A percentile compares a stretch with the other conserved stretches of the same genome.
phyloP scores from a whole-genome alignment of 2,113 vertebrate species.

The Gnathonemus echidnorhynchus region DNA sequence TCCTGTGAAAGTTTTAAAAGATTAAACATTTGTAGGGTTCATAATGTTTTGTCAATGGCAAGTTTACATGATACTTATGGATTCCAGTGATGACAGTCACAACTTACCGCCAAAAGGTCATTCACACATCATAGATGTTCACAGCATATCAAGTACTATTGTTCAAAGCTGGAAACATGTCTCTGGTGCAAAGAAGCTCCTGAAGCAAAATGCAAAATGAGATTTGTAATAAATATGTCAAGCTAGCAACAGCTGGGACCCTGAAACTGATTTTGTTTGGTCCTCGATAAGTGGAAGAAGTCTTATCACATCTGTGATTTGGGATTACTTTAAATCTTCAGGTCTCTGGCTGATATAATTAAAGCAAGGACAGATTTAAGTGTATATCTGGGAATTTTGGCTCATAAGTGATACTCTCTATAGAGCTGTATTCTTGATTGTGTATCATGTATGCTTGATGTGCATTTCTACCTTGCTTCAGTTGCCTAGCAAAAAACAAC shows the following conservation, averaged over 20 bases:
- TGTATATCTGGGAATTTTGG: background rate
- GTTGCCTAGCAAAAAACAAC: background rate
- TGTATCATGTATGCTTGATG: background rate
- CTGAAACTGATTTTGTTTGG: background rate
- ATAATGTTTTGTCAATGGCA: background rate
- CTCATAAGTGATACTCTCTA: background rate
- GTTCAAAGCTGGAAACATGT: background rate
- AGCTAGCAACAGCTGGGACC: background rate
- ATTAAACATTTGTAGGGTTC: background rate
- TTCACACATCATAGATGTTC: background rate
- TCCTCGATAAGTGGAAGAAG: background rate
- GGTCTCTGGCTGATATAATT: background rate
- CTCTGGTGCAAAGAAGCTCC: background rate
- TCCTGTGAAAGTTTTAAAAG: background rate
- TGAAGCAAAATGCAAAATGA: background rate
- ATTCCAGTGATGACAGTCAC: background rate
- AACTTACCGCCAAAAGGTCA: background rate
- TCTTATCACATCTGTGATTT: constrained; percentile 1
- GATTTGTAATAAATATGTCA: constrained; percentile 1
- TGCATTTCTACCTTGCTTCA: background rate
- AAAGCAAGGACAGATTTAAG: background rate
- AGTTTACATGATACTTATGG: background rate
- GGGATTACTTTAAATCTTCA: background rate
- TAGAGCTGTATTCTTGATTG: background rate
- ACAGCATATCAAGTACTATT: background rate